phyloP scores from a whole-genome alignment of 2,113 vertebrate genomes.

The Paratilapia polleni region DNA sequence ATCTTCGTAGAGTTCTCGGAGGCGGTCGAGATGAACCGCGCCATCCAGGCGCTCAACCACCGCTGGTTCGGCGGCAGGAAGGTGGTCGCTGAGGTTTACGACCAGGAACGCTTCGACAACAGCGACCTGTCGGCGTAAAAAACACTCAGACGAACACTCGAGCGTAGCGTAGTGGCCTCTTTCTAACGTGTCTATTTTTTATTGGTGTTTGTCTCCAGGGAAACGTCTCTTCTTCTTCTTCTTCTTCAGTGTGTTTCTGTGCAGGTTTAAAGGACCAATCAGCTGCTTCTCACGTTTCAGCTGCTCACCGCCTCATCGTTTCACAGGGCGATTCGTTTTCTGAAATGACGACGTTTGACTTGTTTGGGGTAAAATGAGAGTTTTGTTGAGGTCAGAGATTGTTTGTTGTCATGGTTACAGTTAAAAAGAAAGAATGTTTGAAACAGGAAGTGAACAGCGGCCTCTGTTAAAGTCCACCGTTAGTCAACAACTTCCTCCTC shows the following conservation, averaged over 20 bases:
- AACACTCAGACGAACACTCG: background rate
- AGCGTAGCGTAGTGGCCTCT: background rate
- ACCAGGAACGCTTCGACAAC: conserved; percentile 92
- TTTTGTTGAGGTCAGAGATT: background rate
- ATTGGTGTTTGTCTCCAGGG: background rate
- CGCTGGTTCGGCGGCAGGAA: conserved; percentile 95
- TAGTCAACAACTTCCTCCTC: too few relatives aligned
- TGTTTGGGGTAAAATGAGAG: background rate
- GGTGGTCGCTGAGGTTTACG: conserved; percentile 90
- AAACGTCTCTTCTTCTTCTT: background rate
- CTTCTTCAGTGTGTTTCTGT: background rate
- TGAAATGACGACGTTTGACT: background rate
- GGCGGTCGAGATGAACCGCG: conserved; percentile 90
- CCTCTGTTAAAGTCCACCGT: too few relatives aligned
- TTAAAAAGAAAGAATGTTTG: too few relatives aligned
- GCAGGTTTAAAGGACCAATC: background rate
- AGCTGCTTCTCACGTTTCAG: background rate
- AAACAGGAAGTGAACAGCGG: background rate
- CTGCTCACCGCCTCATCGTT: background rate
- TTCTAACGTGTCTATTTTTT: conserved; percentile 18
- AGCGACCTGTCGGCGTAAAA: conserved; percentile 89
- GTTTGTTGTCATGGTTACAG: background rate
- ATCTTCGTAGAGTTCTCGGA: conserved; percentile 94
- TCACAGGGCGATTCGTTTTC: background rate
- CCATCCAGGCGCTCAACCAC: conserved; percentile 91